Base-by-base conservation (phyloP, 2,888 invertebrate genomes). In the Bellardia pandia region DNA sequence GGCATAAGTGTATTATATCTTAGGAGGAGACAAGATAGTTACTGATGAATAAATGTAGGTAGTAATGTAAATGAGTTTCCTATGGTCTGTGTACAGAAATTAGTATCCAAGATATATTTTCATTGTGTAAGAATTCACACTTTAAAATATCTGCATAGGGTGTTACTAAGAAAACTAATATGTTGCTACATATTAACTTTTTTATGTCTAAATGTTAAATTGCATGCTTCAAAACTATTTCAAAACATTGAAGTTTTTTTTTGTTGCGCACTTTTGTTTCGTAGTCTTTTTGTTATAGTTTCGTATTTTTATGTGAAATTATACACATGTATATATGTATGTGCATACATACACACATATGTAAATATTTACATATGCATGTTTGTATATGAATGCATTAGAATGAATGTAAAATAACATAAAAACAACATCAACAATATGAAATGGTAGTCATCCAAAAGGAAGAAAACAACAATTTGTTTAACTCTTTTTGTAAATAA, bases 211-310 rank as follows among this genome's bases (percentile, higher is more conserved):
- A 81, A 81, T 75, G 81, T 33, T 75, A n/a, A 45, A 68, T 81
- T 81, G 81, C 81, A 75, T 81, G 81, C 45, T 48, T 48, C 9
- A 64, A 7, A 81, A 81, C 66, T 37, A 75, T 81, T 74, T 58
- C 6, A 23, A 60, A 74, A 58, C n/a, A 48, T 48, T 68, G 37
- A 1, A 1, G 0, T 23, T 23, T 68, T 68, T 42, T 58, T 16
- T 48, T 68, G n/a, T 48, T 45, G 11, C 58, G 6, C 53, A 48
- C 37, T 16, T 64, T 66, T 66, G 37, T 16, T 68, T 42, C 58
- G 0, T 13, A 45, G 3, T 11, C 9, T 4, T 56, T 68, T 68
- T 16, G 23, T 48, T 23, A 23, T 13, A 0, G 11, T 48, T 30
- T 48, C 14, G 2, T 23, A 60, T 40, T 40, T 37, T 66, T 30